Evolutionary conservation across 92 coral and sea anemone genomes (phyloP), one percentile per base, ranked within the genome.

Genomic region (Umimayanthus kanabou): DNA sequence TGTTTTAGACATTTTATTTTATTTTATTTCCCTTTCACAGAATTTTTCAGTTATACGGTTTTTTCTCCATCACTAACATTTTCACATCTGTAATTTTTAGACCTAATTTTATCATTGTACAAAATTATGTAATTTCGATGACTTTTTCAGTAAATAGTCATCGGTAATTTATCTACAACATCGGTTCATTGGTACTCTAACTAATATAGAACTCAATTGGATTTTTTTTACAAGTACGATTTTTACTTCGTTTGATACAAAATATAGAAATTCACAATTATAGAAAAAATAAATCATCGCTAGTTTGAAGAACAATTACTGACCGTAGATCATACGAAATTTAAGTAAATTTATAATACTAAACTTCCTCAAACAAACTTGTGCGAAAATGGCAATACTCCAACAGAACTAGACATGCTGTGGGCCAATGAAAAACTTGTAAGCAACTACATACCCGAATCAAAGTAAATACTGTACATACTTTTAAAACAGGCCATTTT

Each of bases 191-290:
- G 55, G 85, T 42, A 39, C 23, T 25, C 76, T 83, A 45, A 47
- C 64, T 30, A 49, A 83, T 70, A 83, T 67, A 39, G 6, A 30
- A 20, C 76, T 65, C 13, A 82, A 65, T 82, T 82, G n/a, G n/a
- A n/a, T n/a, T n/a, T 40, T 82, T 57, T 81, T 81, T 81, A 65
- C 85, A 81, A 15, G 45, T 61, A 81, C 25, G 22, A 66, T 82
- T 42, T 49, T 83, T 4, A 69, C 20, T 55, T 26, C 25, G 66
- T 47, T 83, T 43, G 65, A 42, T 43, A 83, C 64, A 70, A 45
- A 69, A 83, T 25, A 69, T 83, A 83, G 76, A 83, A 72, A 83
- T 83, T 40, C 28, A 39, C 23, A 70, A 82, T 58, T 67, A 28
- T 26, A 47, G 43, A 66, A 40, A 7, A 39, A 57, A 33, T 30